These are phyloP conservation scores for Plebejus anna DNA, from an alignment of 2,888 invertebrate genomes.

Conservation along the genomic window DNA sequence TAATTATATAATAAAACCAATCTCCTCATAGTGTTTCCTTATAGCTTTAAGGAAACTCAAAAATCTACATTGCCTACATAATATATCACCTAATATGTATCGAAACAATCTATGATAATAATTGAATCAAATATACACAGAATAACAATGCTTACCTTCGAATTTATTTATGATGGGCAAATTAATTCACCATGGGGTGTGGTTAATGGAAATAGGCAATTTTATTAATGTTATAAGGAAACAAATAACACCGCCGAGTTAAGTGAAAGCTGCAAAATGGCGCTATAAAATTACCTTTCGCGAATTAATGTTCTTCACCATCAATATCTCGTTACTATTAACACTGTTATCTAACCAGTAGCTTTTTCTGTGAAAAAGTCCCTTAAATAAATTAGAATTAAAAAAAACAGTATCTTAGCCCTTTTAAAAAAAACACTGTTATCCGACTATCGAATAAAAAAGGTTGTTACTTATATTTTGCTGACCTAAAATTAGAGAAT, in stretches of 20 bases:
- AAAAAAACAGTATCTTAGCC: no score
- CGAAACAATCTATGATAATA: background rate
- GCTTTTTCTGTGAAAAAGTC: no score
- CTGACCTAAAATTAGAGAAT: no score
- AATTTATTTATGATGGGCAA: conserved; percentile 8
- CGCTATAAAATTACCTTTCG: conserved; percentile 10
- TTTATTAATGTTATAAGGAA: background rate
- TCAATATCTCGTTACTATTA: background rate
- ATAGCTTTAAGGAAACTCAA: no score
- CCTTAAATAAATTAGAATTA: no score
- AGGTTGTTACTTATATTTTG: no score
- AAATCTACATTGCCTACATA: background rate
- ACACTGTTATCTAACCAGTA: background rate
- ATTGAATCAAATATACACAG: background rate
- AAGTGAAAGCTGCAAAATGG: conserved; percentile 1
- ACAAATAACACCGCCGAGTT: conserved; percentile 1
- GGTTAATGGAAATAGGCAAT: conserved; percentile 5
- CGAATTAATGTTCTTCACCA: background rate
- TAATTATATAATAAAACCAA: no score
- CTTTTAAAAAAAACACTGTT: background rate
- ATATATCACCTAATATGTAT: no score
- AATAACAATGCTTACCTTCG: background rate
- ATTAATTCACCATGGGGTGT: conserved; percentile 1
- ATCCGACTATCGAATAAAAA: background rate
- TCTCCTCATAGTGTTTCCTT: no score